A percentile compares a stretch with the other conserved stretches of the same genome.
Evolutionary conservation across 2,797 vertebrate genomes (phyloP).

Genomic region (Selene dorsalis): DNA sequence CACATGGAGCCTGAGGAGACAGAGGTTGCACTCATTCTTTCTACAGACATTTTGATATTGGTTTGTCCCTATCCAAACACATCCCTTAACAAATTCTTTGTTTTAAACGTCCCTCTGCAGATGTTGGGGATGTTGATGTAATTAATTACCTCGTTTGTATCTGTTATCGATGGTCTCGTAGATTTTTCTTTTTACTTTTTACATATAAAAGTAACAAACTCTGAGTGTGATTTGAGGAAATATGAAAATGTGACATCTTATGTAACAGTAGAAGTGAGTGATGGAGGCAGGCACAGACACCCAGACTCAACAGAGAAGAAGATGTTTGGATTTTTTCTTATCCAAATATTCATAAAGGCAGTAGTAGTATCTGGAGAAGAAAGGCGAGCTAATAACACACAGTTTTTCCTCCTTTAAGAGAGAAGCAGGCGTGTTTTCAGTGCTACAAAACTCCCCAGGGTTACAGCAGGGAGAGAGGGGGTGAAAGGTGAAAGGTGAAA

Average conservation of each 20-base stretch:
- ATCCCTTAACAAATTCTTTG: background rate
- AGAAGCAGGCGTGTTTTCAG: background rate
- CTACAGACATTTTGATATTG: too few relatives aligned
- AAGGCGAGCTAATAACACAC: constrained; percentile 12
- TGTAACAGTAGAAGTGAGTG: constrained; percentile 37
- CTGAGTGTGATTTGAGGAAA: constrained; percentile 3
- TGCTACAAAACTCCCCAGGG: constrained; percentile 12
- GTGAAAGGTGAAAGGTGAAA: constrained; percentile 10
- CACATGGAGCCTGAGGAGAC: too few relatives aligned
- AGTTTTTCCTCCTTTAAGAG: background rate
- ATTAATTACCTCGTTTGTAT: background rate
- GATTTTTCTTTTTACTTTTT: background rate
- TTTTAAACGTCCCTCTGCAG: background rate
- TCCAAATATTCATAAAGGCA: background rate
- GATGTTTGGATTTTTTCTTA: background rate
- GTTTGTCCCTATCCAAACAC: background rate
- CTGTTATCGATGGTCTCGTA: background rate
- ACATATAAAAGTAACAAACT: background rate
- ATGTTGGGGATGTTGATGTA: background rate
- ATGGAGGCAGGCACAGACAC: constrained; percentile 28
- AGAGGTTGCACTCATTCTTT: background rate
- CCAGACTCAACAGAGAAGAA: constrained; percentile 5
- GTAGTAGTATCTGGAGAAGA: background rate
- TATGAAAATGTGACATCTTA: constrained; percentile 33
- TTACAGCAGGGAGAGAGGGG: constrained; percentile 9